phyloP scores from a whole-genome alignment of 2,797 vertebrate species.

The Sebastes trivittatus region DNA sequence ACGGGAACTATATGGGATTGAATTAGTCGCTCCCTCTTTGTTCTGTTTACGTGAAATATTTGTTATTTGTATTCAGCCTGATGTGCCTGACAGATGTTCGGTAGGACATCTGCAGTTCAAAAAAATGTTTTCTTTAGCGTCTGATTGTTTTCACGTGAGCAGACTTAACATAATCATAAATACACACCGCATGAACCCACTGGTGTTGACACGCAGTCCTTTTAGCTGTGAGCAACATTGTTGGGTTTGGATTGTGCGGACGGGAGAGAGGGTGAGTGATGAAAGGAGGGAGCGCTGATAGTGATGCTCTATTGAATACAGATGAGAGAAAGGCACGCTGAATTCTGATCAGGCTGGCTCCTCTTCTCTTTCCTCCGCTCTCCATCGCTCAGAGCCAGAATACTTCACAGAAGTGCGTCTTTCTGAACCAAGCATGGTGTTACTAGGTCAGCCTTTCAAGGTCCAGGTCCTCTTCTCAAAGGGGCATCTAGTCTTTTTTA shows the following conservation, averaged over 20 bases:
- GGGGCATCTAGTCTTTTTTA: background rate
- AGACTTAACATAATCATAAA: background rate
- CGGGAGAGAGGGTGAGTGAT: slow-evolving; percentile 49
- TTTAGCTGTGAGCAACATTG: slow-evolving; percentile 24
- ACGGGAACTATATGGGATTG: background rate
- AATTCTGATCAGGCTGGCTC: slow-evolving; percentile 59
- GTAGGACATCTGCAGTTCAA: slow-evolving; percentile 7
- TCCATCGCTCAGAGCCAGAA: slow-evolving; percentile 25
- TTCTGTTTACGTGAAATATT: background rate
- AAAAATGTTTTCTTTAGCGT: background rate
- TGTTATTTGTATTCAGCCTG: slow-evolving; percentile 1
- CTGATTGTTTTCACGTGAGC: slow-evolving; percentile 15
- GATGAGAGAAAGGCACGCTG: slow-evolving; percentile 59
- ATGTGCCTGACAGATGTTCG: background rate
- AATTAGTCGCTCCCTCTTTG: background rate
- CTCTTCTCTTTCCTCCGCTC: slow-evolving; percentile 22
- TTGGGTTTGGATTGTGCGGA: slow-evolving; percentile 18
- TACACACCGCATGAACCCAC: background rate
- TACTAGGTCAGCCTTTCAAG: slow-evolving; percentile 47
- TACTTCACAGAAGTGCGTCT: slow-evolving; percentile 54
- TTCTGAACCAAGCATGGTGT: slow-evolving; percentile 34
- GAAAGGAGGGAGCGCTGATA: slow-evolving; percentile 56
- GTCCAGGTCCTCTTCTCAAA: slow-evolving; percentile 20
- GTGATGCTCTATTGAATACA: slow-evolving; percentile 62
- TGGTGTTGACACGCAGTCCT: background rate